Conservation (phyloP, 2,797 vertebrate genomes). For the Chiloscyllium punctatum region DNA sequence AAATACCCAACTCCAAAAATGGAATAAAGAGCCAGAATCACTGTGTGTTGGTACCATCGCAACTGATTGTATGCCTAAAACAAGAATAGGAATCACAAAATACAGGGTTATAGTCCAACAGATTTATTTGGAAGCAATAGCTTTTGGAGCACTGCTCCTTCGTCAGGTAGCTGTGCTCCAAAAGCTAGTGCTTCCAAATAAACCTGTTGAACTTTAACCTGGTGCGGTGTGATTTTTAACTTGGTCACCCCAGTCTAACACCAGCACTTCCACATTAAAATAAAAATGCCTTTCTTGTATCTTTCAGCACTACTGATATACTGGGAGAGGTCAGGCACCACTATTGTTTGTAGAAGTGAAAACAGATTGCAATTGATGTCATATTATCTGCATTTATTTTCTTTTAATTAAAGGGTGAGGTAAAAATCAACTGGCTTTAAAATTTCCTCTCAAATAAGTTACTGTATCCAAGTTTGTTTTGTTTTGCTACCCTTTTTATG, state of each 20-base stretch:
- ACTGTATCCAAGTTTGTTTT: background rate
- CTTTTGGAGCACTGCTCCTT: too few relatives aligned
- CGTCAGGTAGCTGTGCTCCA: too few relatives aligned
- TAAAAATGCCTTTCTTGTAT: background rate
- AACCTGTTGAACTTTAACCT: too few relatives aligned
- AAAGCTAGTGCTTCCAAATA: too few relatives aligned
- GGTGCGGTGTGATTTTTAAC: too few relatives aligned
- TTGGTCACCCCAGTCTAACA: too few relatives aligned
- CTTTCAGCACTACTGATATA: background rate
- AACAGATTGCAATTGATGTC: background rate
- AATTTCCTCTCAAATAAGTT: background rate
- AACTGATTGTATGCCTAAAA: background rate
- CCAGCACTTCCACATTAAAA: too few relatives aligned
- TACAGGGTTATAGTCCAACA: too few relatives aligned
- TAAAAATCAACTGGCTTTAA: background rate
- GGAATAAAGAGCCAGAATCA: background rate
- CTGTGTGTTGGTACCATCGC: background rate
- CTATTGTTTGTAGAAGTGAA: background rate
- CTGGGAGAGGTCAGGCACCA: background rate
- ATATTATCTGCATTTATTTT: background rate
- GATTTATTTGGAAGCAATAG: too few relatives aligned
- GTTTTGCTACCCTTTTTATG: background rate
- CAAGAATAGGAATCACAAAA: background rate
- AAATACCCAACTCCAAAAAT: background rate
- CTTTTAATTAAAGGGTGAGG: background rate